Evolutionary conservation across 2,888 invertebrate species (phyloP).

Genomic region (Amphipyra tragopoginis): DNA sequence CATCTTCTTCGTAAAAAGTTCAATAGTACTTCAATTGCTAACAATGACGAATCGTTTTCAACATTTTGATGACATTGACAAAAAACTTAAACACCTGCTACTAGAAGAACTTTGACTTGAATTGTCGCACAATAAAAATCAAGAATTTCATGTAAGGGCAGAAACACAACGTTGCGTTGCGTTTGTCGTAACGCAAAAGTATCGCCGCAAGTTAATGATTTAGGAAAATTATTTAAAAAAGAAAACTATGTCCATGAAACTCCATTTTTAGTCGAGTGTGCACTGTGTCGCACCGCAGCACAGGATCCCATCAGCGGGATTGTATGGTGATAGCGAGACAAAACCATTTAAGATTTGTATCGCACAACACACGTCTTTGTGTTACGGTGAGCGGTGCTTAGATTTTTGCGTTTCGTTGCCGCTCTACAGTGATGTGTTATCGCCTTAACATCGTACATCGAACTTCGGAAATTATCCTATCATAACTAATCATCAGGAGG

Average conservation of each 20-base stretch:
- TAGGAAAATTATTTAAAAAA: no score
- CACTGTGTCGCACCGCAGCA: no score
- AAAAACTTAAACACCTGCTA: conserved; percentile 27
- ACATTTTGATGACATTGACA: conserved; percentile 26
- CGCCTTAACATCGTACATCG: conserved; percentile 15
- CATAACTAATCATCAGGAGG: conserved; percentile 11
- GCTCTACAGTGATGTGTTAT: background rate
- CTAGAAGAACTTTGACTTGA: conserved; percentile 24
- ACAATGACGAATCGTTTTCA: conserved; percentile 38
- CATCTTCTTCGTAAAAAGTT: conserved; percentile 36
- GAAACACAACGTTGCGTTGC: background rate
- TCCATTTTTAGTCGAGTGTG: no score
- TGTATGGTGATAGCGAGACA: no score
- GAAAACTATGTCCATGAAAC: no score
- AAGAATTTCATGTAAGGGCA: conserved; percentile 1
- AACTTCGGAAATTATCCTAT: conserved; percentile 17
- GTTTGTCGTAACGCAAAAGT: no score
- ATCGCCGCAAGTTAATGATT: no score
- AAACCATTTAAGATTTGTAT: no score
- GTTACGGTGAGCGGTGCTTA: no score
- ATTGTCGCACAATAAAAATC: background rate
- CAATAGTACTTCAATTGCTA: conserved; percentile 7
- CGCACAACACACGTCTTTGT: no score
- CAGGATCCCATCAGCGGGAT: no score
- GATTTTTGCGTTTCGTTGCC: background rate